phyloP scores from a whole-genome alignment of 2,888 invertebrate species.

The Dicyrtomina minuta region DNA sequence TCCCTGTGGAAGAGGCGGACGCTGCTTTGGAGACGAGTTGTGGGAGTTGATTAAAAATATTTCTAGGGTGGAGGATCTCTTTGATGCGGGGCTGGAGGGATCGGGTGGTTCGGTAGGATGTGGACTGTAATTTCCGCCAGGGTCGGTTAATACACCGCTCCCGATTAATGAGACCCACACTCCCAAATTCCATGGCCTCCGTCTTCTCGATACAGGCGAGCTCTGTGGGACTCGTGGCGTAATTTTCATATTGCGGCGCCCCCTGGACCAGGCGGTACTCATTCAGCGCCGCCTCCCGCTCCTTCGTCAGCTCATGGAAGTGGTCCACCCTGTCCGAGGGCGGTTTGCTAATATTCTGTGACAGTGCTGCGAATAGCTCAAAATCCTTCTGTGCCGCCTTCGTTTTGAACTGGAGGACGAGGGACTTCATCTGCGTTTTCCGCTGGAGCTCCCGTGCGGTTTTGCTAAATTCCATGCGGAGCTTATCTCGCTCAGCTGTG shows the following conservation, averaged over 20 bases:
- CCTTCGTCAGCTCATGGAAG: too few species aligned
- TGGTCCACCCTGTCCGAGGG: background rate
- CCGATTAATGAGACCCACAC: background rate
- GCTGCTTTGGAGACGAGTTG: background rate
- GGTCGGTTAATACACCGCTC: background rate
- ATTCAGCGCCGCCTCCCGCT: too few species aligned
- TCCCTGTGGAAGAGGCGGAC: too few species aligned
- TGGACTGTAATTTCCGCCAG: background rate
- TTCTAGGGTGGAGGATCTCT: background rate
- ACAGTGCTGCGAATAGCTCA: background rate
- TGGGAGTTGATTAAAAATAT: conserved; percentile 12
- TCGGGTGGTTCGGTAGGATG: background rate
- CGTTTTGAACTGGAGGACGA: conserved; percentile 2
- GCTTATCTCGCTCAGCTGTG: conserved; percentile 7
- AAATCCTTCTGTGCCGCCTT: conserved; percentile 1
- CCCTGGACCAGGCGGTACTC: too few species aligned
- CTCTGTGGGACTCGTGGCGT: background rate
- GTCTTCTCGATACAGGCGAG: background rate
- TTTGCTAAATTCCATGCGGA: conserved; percentile 7
- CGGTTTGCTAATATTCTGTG: background rate
- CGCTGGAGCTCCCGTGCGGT: background rate
- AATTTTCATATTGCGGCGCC: conserved; percentile 4
- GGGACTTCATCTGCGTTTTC: conserved; percentile 4
- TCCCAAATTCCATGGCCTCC: background rate
- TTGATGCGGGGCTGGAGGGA: background rate